These are phyloP conservation scores for Microtus ochrogaster DNA, from an alignment of 2,113 vertebrate genomes.

Conservation along the genomic window DNA sequence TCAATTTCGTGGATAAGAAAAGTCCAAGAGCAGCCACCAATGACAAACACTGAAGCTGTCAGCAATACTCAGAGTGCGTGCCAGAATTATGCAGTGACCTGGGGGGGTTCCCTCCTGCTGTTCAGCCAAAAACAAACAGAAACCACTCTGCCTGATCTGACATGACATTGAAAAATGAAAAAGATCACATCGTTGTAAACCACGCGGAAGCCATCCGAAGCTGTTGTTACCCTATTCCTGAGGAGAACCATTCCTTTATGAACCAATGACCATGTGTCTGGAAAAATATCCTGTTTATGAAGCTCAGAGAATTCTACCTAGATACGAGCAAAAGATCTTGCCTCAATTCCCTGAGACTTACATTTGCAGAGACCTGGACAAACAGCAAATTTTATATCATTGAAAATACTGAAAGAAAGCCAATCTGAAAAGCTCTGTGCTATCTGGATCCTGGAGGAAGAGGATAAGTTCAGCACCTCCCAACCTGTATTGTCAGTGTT, in stretches of 20 bases:
- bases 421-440: neutral
- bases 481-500: neutral
- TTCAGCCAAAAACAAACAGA: slow-evolving; percentile 6
- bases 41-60: slow-evolving; percentile 55
- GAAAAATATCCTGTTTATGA: neutral
- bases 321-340: neutral
- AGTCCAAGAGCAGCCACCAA: neutral
- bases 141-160: neutral
- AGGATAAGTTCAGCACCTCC: neutral
- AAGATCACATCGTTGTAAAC: neutral
- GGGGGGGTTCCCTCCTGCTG: slow-evolving; percentile 24
- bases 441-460: neutral
- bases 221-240: neutral
- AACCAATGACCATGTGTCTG: neutral
- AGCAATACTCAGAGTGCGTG: slow-evolving; percentile 60
- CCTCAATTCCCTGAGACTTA: neutral
- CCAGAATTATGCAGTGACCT: slow-evolving; percentile 41
- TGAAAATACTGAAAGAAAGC: neutral
- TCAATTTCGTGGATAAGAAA: slow-evolving; percentile 37
- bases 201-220: neutral
- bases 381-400: neutral
- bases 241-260: slow-evolving; percentile 9
- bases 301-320: neutral
- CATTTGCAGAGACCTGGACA: neutral
- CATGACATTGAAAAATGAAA: slow-evolving; percentile 22